Percentiles rank a stretch among this genome's conserved stretches.
Evolutionary conservation across 2,113 vertebrate species (phyloP).

Genomic region (Microtus oregoni): DNA sequence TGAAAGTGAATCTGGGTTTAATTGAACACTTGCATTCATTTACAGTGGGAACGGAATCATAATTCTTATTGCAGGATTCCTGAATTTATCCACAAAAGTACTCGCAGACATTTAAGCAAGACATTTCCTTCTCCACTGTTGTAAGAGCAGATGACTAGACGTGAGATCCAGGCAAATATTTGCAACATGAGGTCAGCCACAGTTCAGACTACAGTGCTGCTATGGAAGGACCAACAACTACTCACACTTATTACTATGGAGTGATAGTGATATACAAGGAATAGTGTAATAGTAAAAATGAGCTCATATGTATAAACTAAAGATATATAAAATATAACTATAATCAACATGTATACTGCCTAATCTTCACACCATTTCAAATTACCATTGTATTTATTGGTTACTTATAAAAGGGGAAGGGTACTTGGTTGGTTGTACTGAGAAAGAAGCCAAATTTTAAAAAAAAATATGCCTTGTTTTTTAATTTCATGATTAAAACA

Average conservation of each 20-base stretch:
- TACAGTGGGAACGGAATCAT: background rate
- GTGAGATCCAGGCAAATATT: background rate
- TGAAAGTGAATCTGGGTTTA: background rate
- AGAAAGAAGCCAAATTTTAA: background rate
- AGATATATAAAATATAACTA: background rate
- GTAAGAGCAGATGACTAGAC: background rate
- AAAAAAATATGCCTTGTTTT: background rate
- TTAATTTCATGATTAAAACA: slow-evolving; percentile 7
- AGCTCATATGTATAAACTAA: background rate
- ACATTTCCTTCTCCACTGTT: background rate
- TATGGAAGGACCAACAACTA: background rate
- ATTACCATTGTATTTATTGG: background rate
- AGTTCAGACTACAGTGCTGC: background rate
- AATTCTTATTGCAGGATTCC: background rate
- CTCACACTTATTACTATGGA: background rate
- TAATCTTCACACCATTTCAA: background rate
- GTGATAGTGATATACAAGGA: background rate
- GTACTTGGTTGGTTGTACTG: background rate
- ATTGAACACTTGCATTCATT: background rate
- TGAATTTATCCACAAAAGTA: background rate
- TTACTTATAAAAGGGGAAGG: background rate
- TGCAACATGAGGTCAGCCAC: background rate
- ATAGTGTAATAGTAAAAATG: background rate
- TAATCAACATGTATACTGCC: background rate
- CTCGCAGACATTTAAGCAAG: background rate